Percentiles rank a stretch among this genome's conserved stretches.
These are phyloP conservation scores for Metopolophium dirhodum DNA, from an alignment of 1,140 invertebrate species.

Conservation along the genomic window DNA sequence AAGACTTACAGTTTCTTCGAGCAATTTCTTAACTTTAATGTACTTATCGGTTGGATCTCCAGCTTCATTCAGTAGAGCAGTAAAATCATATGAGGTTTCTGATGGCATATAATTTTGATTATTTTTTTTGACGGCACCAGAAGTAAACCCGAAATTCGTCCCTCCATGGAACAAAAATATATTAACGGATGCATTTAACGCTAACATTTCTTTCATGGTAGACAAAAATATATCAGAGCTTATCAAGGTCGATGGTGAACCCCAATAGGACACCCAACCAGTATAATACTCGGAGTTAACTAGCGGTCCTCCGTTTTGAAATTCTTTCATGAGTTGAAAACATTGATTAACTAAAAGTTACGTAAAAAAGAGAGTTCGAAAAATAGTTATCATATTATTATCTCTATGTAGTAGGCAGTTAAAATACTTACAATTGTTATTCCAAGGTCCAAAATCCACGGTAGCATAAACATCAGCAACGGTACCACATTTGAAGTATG, in stretches of 20 bases:
- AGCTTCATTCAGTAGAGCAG: conserved; percentile 82
- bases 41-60: conserved; percentile 87
- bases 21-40: conserved; percentile 72
- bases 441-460: conserved; percentile 75
- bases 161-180: conserved; percentile 78
- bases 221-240: conserved; percentile 65
- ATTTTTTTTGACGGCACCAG: conserved; percentile 64
- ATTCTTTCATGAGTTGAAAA: conserved; percentile 23
- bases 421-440: background rate
- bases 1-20: conserved; percentile 68
- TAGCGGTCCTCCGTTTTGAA: conserved; percentile 68
- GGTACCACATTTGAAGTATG: conserved; percentile 70
- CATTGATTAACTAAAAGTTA: background rate
- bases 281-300: conserved; percentile 92
- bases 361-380: background rate
- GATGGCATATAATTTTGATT: conserved; percentile 63
- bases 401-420: background rate
- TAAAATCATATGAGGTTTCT: conserved; percentile 86
- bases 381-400: background rate
- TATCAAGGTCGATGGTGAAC: conserved; percentile 67
- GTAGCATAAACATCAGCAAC: conserved; percentile 74
- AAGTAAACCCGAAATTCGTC: conserved; percentile 75
- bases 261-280: conserved; percentile 89
- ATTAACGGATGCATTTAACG: conserved; percentile 67
- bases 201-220: conserved; percentile 72